Evolutionary conservation across 2,113 vertebrate species (phyloP).

Genomic region (Aleadryas rufinucha): DNA sequence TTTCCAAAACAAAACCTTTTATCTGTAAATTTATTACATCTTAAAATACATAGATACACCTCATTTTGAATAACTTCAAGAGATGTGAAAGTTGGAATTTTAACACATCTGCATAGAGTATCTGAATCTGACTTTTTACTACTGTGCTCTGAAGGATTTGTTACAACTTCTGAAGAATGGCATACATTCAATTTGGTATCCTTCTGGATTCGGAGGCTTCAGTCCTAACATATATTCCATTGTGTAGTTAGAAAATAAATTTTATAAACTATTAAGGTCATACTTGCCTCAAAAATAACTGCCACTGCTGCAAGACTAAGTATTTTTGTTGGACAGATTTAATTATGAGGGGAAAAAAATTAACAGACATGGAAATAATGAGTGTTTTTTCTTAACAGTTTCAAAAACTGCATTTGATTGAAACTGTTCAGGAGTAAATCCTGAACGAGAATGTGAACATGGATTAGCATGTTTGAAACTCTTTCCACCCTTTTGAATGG

Average conservation of each 20-base stretch:
- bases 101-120: neutral
- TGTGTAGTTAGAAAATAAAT: neutral
- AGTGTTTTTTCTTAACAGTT: neutral
- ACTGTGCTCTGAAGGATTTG: constrained; percentile 29
- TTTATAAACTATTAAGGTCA: neutral
- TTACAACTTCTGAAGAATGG: constrained; percentile 2
- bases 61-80: neutral
- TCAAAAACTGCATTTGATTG: neutral
- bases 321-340: neutral
- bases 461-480: neutral
- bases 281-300: neutral
- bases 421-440: neutral
- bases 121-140: neutral
- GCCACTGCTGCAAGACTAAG: neutral
- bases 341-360: neutral
- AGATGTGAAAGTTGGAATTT: neutral
- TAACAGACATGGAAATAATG: neutral
- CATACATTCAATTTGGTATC: neutral
- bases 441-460: neutral
- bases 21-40: neutral
- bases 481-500: neutral
- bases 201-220: neutral
- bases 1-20: neutral
- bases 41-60: neutral
- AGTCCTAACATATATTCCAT: neutral